Base-by-base conservation (phyloP, 2,113 vertebrate species). In the Hiodon tergisus region DNA sequence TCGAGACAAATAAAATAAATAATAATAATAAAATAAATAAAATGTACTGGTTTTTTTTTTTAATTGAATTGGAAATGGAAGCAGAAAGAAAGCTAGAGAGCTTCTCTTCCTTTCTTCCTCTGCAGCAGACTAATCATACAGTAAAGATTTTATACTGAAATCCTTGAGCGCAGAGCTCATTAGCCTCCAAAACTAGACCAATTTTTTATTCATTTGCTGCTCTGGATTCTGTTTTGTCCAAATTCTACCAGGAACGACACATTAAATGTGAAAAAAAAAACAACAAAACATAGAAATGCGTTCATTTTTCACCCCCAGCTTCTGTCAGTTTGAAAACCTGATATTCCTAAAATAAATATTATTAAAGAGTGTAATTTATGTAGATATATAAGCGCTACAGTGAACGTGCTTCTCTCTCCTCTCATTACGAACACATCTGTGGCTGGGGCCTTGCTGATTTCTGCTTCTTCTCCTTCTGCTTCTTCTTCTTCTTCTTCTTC, bases 401-500 rank as follows among this genome's bases (percentile, higher is more conserved):
- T 51, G 46, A 72, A 7, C 47, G 31, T 60, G 50, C 17, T 48
- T 3, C n/a, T 60, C 55, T 72, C 58, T 17, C 55, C 7, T 46
- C 48, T 61, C 10, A 61, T 62, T 52, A 61, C 50, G 11, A 14
- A 11, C 58, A n/a, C 4, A 50, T 59, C 7, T 51, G 46, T 57
- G 2, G n/a, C 14, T 17, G 48, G 51, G 3, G 73, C 0, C 31
- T 31, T 31, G 31, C 31, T 31, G 31, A 31, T 31, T 85, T 84
- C 80, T 72, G 48, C 31, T 79, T 11, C 54, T 53, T n/a, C 48
- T 69, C 48, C 10, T 14, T 16, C 14, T 51, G 1, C 53, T 31
- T 53, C 47, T 63, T 61, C 11, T 50, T 62, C 52, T 31, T 71
- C 55, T 10, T 51, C 48, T 71, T 87, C 87, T 87, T 83, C 83